A percentile compares a stretch with the other conserved stretches of the same genome.
phyloP scores from a whole-genome alignment of 2,888 invertebrate genomes.

The Sabatieria punctata region DNA sequence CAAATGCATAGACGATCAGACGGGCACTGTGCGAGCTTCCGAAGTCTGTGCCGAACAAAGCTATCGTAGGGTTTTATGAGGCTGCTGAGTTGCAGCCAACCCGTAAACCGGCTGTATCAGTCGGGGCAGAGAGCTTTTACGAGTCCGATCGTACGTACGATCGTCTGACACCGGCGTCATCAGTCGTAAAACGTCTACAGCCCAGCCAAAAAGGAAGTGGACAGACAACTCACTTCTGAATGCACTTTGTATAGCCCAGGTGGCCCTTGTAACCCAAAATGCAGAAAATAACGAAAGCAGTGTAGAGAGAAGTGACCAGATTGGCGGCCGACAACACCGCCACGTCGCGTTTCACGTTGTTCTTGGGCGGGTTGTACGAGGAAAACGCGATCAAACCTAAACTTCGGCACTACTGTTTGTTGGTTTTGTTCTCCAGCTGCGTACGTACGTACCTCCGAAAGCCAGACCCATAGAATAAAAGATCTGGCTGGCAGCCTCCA shows the following conservation, averaged over 20 bases:
- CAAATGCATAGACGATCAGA: too few relatives aligned
- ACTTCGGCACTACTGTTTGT: too few relatives aligned
- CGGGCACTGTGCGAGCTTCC: too few relatives aligned
- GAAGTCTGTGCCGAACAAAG: too few relatives aligned
- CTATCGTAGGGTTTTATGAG: too few relatives aligned
- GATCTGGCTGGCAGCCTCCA: slow-evolving; percentile 89
- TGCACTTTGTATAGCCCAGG: slow-evolving; percentile 66
- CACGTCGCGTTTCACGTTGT: slow-evolving; percentile 82
- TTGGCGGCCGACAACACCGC: slow-evolving; percentile 76
- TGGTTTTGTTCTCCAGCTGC: too few relatives aligned
- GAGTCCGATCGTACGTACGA: too few relatives aligned
- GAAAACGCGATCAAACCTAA: slow-evolving; percentile 69
- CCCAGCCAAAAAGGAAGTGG: background rate
- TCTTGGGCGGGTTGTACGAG: slow-evolving; percentile 80
- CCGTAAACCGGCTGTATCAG: too few relatives aligned
- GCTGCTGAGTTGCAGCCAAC: too few relatives aligned
- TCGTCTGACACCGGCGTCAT: too few relatives aligned
- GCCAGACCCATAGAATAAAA: slow-evolving; percentile 88
- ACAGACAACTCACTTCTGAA: slow-evolving; percentile 45
- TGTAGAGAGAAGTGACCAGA: slow-evolving; percentile 80
- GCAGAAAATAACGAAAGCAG: slow-evolving; percentile 81
- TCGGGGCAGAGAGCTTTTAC: too few relatives aligned
- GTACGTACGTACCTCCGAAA: slow-evolving; percentile 62
- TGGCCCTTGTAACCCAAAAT: slow-evolving; percentile 91
- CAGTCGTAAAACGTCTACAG: too few relatives aligned